These are phyloP conservation scores for Microcebus lehilahytsara DNA, from an alignment of 2,113 vertebrate genomes.

Conservation along the genomic window DNA sequence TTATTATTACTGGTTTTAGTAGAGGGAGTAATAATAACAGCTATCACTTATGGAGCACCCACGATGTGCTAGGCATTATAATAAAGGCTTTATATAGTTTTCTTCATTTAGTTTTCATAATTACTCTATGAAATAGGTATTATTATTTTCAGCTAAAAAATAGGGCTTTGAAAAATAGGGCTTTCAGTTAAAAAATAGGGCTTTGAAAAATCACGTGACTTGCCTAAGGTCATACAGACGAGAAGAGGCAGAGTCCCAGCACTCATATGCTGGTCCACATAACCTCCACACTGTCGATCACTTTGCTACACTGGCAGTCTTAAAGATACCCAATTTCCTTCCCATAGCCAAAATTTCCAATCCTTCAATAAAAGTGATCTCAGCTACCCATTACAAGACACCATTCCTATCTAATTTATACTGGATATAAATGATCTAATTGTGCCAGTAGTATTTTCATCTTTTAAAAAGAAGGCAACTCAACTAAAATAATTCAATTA, in stretches of 20 bases:
- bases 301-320: background rate
- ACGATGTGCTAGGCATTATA: background rate
- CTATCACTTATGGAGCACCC: background rate
- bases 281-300: background rate
- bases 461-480: constrained; percentile 1
- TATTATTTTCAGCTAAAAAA: background rate
- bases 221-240: background rate
- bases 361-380: background rate
- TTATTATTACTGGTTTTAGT: background rate
- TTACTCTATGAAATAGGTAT: background rate
- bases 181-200: background rate
- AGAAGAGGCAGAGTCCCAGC: background rate
- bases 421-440: background rate
- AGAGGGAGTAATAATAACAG: background rate
- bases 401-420: background rate
- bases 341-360: background rate
- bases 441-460: background rate
- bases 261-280: background rate
- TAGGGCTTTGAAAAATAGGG: constrained; percentile 10
- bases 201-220: background rate
- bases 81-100: background rate
- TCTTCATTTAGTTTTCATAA: background rate
- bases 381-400: background rate
- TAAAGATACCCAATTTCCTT: background rate
- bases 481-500: background rate